Percentiles rank a stretch among this genome's conserved stretches.
phyloP scores from a whole-genome alignment of 2,888 invertebrate species.

The Gymnosoma rotundatum region DNA sequence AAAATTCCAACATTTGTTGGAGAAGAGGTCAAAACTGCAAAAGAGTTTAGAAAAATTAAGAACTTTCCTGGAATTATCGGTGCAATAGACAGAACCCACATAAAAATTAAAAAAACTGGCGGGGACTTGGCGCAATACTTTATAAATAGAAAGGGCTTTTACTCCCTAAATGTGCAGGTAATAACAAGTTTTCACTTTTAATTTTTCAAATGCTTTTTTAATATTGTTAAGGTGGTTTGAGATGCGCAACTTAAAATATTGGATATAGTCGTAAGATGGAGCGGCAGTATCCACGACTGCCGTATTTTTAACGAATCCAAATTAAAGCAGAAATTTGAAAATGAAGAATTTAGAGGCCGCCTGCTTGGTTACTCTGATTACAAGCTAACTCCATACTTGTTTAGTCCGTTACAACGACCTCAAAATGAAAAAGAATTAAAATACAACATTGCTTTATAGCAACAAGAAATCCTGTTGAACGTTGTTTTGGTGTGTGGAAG shows the following conservation, averaged over 20 bases:
- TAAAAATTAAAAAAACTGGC: not conserved
- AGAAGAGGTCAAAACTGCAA: no score
- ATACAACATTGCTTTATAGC: not conserved
- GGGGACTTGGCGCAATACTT: not conserved
- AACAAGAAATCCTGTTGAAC: not conserved
- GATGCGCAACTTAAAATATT: not conserved
- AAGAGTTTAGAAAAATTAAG: no score
- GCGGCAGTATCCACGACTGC: not conserved
- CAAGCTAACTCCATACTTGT: not conserved
- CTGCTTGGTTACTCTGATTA: not conserved
- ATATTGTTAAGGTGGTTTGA: not conserved
- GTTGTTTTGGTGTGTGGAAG: not conserved
- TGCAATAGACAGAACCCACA: no score
- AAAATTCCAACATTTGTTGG: no score
- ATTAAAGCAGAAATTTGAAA: no score
- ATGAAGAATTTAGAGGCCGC: no score
- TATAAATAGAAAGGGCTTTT: not conserved
- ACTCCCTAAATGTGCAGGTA: not conserved
- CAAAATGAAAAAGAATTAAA: not conserved
- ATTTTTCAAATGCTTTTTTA: no score
- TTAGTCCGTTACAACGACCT: not conserved
- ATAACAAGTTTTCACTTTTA: not conserved
- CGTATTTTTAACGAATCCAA: no score
- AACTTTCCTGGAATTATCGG: no score
- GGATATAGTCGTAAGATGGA: not conserved